Conservation (phyloP, 2,888 invertebrate genomes). For the Elmis aenea region DNA sequence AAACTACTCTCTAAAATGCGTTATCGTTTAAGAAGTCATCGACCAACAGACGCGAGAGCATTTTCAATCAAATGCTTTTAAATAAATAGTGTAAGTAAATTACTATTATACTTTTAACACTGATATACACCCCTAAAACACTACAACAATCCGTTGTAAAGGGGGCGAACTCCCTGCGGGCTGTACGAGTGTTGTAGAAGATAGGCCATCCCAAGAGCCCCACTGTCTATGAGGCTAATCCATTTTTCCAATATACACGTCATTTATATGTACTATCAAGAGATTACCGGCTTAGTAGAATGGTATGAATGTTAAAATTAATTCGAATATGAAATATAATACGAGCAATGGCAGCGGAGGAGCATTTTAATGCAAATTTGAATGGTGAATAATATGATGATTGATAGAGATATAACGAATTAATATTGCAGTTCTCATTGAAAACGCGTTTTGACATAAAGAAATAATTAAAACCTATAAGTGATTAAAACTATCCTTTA, state of each 20-base stretch:
- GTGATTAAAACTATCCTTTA: no score
- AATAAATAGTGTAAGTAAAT: no score
- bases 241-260: constrained; percentile 46
- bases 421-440: no score
- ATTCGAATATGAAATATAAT: not conserved
- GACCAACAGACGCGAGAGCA: no score
- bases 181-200: constrained; percentile 40
- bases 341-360: no score
- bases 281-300: constrained; percentile 33
- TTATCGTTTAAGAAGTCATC: not conserved
- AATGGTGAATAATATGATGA: no score
- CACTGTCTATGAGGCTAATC: constrained; percentile 41
- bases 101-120: constrained; percentile 6
- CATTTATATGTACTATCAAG: constrained; percentile 42
- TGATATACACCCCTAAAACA: constrained; percentile 24
- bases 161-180: constrained; percentile 34
- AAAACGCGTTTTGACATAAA: no score
- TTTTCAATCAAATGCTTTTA: no score
- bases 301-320: constrained; percentile 26
- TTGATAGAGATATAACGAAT: no score
- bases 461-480: no score
- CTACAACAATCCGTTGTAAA: constrained; percentile 31
- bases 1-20: not conserved
- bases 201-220: constrained; percentile 42
- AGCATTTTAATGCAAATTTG: no score